A percentile compares a stretch with the other conserved stretches of the same genome.
Evolutionary conservation across 92 coral and sea anemone genomes (phyloP).

Genomic region (Phenganax marumi): DNA sequence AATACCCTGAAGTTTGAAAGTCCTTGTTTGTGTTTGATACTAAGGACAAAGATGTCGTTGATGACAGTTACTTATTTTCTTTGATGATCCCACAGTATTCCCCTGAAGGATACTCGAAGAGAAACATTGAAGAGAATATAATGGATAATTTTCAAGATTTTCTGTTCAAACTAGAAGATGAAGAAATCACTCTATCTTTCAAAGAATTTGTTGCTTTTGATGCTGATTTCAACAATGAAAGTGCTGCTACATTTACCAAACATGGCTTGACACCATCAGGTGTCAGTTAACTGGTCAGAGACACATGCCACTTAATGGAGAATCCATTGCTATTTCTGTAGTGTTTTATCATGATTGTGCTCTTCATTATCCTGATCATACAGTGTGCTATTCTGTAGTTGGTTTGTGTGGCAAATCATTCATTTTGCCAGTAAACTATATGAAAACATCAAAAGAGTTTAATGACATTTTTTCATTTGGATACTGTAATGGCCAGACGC

Average conservation of each 20-base stretch:
- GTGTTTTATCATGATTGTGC: conserved; percentile 19
- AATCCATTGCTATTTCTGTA: not conserved
- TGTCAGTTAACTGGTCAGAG: conserved; percentile 33
- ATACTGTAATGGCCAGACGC: not conserved
- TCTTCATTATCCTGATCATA: not conserved
- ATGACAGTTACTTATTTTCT: conserved; percentile 48
- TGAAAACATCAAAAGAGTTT: not conserved
- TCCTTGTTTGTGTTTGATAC: conserved; percentile 40
- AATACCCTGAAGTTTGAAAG: conserved; percentile 39
- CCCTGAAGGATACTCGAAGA: conserved; percentile 20
- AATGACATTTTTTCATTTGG: not conserved
- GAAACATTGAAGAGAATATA: conserved; percentile 1
- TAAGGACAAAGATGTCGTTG: conserved; percentile 34
- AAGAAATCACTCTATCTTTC: conserved; percentile 13
- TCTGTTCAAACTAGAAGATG: conserved; percentile 47
- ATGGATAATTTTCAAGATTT: conserved; percentile 50
- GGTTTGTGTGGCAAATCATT: not conserved
- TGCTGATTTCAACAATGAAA: not conserved
- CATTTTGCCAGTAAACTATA: not conserved
- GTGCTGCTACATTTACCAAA: conserved; percentile 6
- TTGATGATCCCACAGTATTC: conserved; percentile 42
- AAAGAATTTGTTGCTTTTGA: conserved; percentile 4
- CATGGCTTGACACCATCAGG: conserved; percentile 29
- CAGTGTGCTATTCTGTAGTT: not conserved
- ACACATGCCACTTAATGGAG: conserved; percentile 25